Percentiles rank a stretch among this genome's conserved stretches.
phyloP scores from a whole-genome alignment of 2,113 vertebrate species.

The Embiotoca jacksoni region DNA sequence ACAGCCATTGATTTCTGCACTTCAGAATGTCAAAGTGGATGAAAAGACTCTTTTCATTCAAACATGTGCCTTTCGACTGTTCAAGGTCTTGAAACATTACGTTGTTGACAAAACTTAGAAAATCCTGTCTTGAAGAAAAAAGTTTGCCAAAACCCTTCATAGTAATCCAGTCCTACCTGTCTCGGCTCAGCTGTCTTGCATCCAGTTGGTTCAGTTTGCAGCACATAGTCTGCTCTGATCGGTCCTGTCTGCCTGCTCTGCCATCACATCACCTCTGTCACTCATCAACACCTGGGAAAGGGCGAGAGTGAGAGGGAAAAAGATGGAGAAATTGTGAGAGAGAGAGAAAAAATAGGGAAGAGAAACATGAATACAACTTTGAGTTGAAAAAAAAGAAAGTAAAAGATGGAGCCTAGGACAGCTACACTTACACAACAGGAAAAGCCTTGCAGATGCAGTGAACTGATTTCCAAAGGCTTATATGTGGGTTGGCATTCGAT shows the following conservation, averaged over 20 bases:
- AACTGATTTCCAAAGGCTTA: conserved; percentile 7
- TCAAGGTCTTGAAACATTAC: conserved; percentile 23
- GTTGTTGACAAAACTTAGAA: conserved; percentile 5
- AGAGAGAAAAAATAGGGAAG: neutral
- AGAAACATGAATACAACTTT: neutral
- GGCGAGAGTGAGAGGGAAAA: neutral
- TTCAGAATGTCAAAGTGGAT: conserved; percentile 18
- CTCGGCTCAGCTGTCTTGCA: conserved; percentile 15
- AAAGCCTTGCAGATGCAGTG: conserved; percentile 15
- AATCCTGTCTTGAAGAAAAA: conserved; percentile 15
- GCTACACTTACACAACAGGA: conserved; percentile 25
- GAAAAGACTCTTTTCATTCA: conserved; percentile 32
- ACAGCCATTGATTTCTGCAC: conserved; percentile 13
- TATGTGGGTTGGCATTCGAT: neutral
- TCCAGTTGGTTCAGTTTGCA: conserved; percentile 59
- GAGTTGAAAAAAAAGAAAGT: conserved; percentile 4
- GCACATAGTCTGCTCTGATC: conserved; percentile 50
- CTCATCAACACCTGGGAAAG: conserved; percentile 56
- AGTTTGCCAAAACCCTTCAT: conserved; percentile 7
- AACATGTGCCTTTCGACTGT: conserved; percentile 30
- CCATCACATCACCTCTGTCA: conserved; percentile 64
- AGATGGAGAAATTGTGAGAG: conserved; percentile 2
- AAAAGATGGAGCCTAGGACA: conserved; percentile 29
- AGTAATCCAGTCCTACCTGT: conserved; percentile 62
- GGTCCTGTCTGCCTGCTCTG: conserved; percentile 42